Evolutionary conservation across 2,797 vertebrate species (phyloP), one percentile per base, ranked within the genome.

Genomic region (Pteronotus mesoamericanus): DNA sequence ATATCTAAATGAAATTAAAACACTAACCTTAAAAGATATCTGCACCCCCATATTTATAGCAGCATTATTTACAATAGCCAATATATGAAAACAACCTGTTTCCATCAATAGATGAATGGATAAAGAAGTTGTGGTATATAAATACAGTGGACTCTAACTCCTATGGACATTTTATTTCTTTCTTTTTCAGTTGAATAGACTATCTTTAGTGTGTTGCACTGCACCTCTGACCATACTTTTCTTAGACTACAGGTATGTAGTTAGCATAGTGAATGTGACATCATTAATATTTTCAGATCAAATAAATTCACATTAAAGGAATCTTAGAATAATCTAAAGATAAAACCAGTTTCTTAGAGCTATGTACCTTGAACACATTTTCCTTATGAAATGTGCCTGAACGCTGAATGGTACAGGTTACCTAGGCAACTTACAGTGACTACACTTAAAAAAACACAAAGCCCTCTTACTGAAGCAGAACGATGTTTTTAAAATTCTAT

Each of bases 391-490:
- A 95, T 51, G 55, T 1, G 24, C 34, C 39, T 71, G 66, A 94
- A 84, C 3, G 74, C 86, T n/a, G 84, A 93, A 57, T 86, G 88
- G 97, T 91, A 90, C 48, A 95, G 71, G 96, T 97, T 97, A 97
- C 97, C 94, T 97, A 96, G 97, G 97, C 96, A 97, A 97, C 94
- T 87, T 86, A 53, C 55, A 92, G 88, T 71, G 77, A 90, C 92
- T 96, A 84, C 71, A 94, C 55, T 95, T 87, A 86, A 95, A 96
- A 96, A 94, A 94, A 95, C 88, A 82, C 64, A 94, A 86, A 93
- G 77, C 55, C n/a, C 53, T 93, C 57, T 83, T 72, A 94, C 66
- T 51, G 64, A 86, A 96, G 75, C 69, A 93, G 48, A 94, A 84
- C 94, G 71, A 46, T 68, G 94, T 95, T 97, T 97, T 89, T 24